Conservation (phyloP, 2,113 vertebrate species). For the Chaetodon trifascialis region DNA sequence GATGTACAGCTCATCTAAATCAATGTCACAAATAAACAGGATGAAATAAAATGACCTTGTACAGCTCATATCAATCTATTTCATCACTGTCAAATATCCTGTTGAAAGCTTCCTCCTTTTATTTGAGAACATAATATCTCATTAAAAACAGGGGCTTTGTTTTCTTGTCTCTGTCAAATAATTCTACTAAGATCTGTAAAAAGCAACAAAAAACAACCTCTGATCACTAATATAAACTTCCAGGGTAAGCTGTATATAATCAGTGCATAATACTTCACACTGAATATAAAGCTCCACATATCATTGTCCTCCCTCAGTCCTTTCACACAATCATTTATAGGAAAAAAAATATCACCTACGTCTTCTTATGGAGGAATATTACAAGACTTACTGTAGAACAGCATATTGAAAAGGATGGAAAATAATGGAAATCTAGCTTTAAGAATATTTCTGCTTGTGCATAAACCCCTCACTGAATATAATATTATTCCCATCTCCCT, state of each 20-base stretch:
- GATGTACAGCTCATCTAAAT: not conserved
- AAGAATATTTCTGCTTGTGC: not conserved
- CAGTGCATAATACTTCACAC: not conserved
- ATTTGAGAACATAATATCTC: conserved; percentile 9
- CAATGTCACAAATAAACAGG: not conserved
- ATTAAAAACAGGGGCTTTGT: not conserved
- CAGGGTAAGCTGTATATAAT: not conserved
- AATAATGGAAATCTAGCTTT: not conserved
- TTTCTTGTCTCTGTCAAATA: not conserved
- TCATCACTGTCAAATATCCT: not conserved
- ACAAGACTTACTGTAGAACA: not conserved
- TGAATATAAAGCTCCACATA: conserved; percentile 21
- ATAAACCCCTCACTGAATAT: not conserved
- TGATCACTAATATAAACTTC: conserved; percentile 3
- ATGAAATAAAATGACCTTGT: not conserved
- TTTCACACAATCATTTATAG: not conserved
- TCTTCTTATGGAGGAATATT: conserved; percentile 14
- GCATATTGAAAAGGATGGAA: not conserved
- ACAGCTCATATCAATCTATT: not conserved
- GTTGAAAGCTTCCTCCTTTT: not conserved
- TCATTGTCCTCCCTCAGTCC: conserved; percentile 22
- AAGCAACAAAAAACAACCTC: not conserved
- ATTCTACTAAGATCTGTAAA: not conserved
- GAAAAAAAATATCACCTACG: not conserved
- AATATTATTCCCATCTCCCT: not conserved